Base-by-base conservation (phyloP, 2,113 vertebrate genomes). In the Loxodonta africana region DNA sequence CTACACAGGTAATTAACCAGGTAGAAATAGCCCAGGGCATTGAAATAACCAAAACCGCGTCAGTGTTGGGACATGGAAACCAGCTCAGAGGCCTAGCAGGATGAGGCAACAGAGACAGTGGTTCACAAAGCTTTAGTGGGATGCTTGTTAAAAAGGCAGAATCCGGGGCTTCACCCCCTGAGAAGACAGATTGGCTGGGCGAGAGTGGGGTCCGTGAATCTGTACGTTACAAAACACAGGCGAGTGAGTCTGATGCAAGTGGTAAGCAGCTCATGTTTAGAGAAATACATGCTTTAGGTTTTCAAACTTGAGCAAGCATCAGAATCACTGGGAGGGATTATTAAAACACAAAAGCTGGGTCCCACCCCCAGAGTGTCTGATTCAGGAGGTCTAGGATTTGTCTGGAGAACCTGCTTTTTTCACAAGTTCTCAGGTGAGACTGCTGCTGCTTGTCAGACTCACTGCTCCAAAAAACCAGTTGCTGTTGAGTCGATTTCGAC, bases 1-100 rank as follows among this genome's bases (percentile, higher is more conserved):
- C 94, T 97, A 93, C 78, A 74, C 84, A 95, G 95, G 95, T 97
- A 98, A 98, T 98, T 97, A 98, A 96, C 92, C 73, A 63, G 95
- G 95, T 96, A 97, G 96, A 97, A 97, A 95, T 96, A 95, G 81
- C 97, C 88, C 1, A 4, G 53, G 77, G 96, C 90, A 88, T 74
- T 0, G 6, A 97, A 97, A 97, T 98, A 95, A 96, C 92, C 94
- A 51, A 91, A 96, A 96, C 60, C 82, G 80, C 81, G 63, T 86
- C n/a, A 7, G 44, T 67, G 46, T 60, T 91, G 78, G 93, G 92
- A 90, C 37, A 18, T 0, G 78, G 81, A 93, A 85, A 80, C 62
- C 48, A 63, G 14, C 90, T 88, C 80, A 90, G 94, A 89, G 67
- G 87, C 71, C 83, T 57, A 88, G 62, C 90, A 74, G 88, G 85